These are phyloP conservation scores for Lytechinus pictus DNA, from an alignment of 35 echinoderm and acorn worm species.

Conservation along the genomic window DNA sequence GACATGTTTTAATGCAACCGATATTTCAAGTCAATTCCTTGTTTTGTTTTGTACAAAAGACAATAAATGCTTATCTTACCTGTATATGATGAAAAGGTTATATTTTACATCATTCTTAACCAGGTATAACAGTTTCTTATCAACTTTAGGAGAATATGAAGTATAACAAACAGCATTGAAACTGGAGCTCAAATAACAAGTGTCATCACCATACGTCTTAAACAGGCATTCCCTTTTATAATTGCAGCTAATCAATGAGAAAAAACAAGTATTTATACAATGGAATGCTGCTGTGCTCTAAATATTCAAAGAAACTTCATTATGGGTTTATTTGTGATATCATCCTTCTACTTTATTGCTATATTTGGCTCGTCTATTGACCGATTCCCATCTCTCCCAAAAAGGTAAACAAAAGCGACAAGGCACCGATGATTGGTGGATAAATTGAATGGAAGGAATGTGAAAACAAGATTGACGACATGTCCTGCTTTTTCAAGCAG, in stretches of 20 bases:
- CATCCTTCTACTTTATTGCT: not conserved
- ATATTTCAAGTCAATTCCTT: too few relatives aligned
- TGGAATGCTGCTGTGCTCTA: not conserved
- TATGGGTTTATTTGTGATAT: not conserved
- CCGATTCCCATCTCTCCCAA: not conserved
- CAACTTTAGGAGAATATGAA: too few relatives aligned
- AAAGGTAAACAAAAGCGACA: conserved; percentile 9
- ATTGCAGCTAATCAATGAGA: not conserved
- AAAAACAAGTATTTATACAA: not conserved
- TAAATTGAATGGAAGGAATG: not conserved
- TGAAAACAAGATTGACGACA: conserved; percentile 6
- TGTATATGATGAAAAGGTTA: too few relatives aligned
- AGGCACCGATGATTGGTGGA: not conserved
- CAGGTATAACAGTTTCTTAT: too few relatives aligned
- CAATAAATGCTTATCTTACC: too few relatives aligned
- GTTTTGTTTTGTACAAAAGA: too few relatives aligned
- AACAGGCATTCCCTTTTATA: not conserved
- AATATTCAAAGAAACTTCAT: not conserved
- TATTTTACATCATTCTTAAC: too few relatives aligned
- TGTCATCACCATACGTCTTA: not conserved
- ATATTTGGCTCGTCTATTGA: not conserved
- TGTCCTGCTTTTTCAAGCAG: not conserved
- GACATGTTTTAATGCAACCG: too few relatives aligned
- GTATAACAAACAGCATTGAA: too few relatives aligned
- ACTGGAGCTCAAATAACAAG: not conserved